phyloP scores from a whole-genome alignment of 2,888 invertebrate species.

The Conchocele bisecta region DNA sequence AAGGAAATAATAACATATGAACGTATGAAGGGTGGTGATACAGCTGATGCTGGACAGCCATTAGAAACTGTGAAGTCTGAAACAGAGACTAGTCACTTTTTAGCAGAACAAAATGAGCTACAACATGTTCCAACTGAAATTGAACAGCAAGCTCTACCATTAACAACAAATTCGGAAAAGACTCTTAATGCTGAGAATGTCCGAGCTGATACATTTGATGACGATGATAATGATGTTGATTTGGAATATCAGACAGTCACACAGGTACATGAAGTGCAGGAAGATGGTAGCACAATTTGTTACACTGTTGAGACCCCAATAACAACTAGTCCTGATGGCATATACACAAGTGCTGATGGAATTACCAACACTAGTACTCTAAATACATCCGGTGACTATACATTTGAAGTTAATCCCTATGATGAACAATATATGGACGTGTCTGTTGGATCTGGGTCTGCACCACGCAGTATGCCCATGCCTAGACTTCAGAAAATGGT shows the following conservation, averaged over 20 bases:
- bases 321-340: too few species aligned
- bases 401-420: slow-evolving; percentile 33
- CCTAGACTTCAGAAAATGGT: slow-evolving; percentile 18
- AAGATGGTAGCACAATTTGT: slow-evolving; percentile 19
- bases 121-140: background rate
- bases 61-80: background rate
- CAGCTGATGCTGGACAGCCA: background rate
- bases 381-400: slow-evolving; percentile 29
- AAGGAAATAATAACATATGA: slow-evolving; percentile 50
- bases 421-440: slow-evolving; percentile 54
- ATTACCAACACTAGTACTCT: background rate
- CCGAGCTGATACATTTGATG: too few species aligned
- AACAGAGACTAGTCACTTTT: background rate
- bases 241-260: too few species aligned
- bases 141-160: too few species aligned
- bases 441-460: slow-evolving; percentile 41
- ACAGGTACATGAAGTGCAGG: too few species aligned
- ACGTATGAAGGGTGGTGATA: slow-evolving; percentile 6
- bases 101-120: background rate
- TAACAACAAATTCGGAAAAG: too few species aligned
- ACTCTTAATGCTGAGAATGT: too few species aligned
- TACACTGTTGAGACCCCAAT: slow-evolving; percentile 12
- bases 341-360: background rate
- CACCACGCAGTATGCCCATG: background rate
- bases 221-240: too few species aligned